These are phyloP conservation scores for Aplocera efformata DNA, from an alignment of 2,888 invertebrate genomes.

Conservation along the genomic window DNA sequence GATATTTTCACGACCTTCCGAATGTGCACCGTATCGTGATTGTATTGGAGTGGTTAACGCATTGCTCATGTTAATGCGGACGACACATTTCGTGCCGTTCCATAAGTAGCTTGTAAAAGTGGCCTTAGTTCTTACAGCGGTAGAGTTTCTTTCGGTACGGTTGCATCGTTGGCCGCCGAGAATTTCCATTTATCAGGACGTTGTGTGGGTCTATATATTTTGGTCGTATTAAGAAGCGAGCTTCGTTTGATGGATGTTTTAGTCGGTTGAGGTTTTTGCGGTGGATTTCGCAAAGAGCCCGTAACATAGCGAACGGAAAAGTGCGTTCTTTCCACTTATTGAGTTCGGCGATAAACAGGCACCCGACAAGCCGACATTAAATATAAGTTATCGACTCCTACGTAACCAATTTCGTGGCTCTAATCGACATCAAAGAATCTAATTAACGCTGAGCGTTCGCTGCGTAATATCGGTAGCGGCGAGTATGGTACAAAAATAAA, in stretches of 20 bases:
- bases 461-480: constrained; percentile 38
- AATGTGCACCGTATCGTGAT: constrained; percentile 67
- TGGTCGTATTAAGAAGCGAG: constrained; percentile 64
- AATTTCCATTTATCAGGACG: constrained; percentile 62
- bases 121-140: constrained; percentile 38
- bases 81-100: constrained; percentile 51
- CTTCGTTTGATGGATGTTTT: constrained; percentile 67
- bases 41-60: constrained; percentile 62
- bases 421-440: constrained; percentile 42
- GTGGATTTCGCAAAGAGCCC: constrained; percentile 48
- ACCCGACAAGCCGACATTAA: constrained; percentile 15
- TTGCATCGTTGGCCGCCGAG: constrained; percentile 30
- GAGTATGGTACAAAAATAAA: constrained; percentile 51
- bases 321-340: constrained; percentile 40
- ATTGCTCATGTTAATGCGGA: constrained; percentile 53
- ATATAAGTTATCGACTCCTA: constrained; percentile 20
- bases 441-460: constrained; percentile 41
- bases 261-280: constrained; percentile 57
- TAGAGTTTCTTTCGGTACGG: constrained; percentile 45
- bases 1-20: constrained; percentile 59
- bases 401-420: constrained; percentile 30
- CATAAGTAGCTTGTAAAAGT: constrained; percentile 39
- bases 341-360: constrained; percentile 24
- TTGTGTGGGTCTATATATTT: constrained; percentile 62
- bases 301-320: constrained; percentile 36